These are phyloP conservation scores for Melanargia galathea DNA, from an alignment of 2,888 invertebrate genomes.

Conservation along the genomic window DNA sequence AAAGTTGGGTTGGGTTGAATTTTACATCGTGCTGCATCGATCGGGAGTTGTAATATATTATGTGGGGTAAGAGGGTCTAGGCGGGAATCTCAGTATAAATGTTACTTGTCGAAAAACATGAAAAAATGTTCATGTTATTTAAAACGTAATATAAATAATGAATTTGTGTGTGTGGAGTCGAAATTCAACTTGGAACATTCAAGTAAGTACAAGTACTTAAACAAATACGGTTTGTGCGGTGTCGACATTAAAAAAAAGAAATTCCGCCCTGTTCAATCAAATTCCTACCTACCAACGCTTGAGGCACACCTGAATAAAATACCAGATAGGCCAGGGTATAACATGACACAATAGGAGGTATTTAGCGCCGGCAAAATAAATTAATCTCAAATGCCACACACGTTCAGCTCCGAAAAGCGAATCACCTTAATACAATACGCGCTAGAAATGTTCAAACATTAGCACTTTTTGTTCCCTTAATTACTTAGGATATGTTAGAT, in stretches of 20 bases:
- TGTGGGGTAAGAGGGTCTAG: too few species aligned
- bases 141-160: too few species aligned
- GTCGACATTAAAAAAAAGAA: not conserved
- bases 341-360: not conserved
- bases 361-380: conserved; percentile 9
- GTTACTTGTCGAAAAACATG: too few species aligned
- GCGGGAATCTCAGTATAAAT: too few species aligned
- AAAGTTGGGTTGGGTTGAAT: too few species aligned
- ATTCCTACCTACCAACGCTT: not conserved
- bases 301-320: conserved; percentile 5
- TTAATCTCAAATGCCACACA: conserved; percentile 17
- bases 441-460: not conserved
- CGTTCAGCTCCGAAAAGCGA: not conserved
- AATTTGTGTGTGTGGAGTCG: too few species aligned
- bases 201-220: too few species aligned
- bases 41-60: too few species aligned
- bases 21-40: too few species aligned
- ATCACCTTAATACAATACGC: conserved; percentile 1
- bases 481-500: not conserved
- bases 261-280: not conserved
- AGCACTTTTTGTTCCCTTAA: not conserved
- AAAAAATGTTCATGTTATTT: too few species aligned
- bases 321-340: not conserved
- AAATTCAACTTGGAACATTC: too few species aligned
- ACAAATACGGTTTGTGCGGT: too few species aligned